These are phyloP conservation scores for Eulimnadia texana DNA, from an alignment of 1,140 invertebrate species.

Conservation along the genomic window DNA sequence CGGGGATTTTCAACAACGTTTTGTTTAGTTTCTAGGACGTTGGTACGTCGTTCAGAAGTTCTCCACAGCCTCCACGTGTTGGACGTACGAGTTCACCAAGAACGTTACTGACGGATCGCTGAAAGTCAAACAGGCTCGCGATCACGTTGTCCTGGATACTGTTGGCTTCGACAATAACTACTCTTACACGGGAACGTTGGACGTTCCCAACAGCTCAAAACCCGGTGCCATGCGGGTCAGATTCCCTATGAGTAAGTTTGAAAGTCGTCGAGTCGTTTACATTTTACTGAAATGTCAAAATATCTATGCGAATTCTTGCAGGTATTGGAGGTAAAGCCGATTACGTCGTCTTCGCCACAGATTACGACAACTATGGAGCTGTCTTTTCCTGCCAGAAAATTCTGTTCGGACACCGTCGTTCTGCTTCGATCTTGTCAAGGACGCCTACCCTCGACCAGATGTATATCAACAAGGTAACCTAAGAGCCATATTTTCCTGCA, in stretches of 20 bases:
- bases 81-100: conserved; percentile 59
- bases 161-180: conserved; percentile 52
- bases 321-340: conserved; percentile 55
- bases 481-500: background rate
- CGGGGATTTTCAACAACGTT: too few species aligned
- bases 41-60: conserved; percentile 76
- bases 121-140: conserved; percentile 51
- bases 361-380: conserved; percentile 56
- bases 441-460: conserved; percentile 47
- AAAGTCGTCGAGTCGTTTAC: too few species aligned
- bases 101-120: conserved; percentile 37
- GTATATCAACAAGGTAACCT: conserved; percentile 39
- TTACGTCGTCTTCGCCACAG: conserved; percentile 56
- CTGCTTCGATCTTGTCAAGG: conserved; percentile 60
- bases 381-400: conserved; percentile 67
- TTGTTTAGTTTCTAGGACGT: conserved; percentile 48
- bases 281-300: too few species aligned
- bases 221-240: conserved; percentile 53
- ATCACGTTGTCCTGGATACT: conserved; percentile 28
- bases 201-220: conserved; percentile 44
- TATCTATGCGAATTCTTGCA: too few species aligned
- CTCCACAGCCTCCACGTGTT: conserved; percentile 58
- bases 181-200: conserved; percentile 52
- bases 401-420: conserved; percentile 51
- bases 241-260: conserved; percentile 69